phyloP scores from a whole-genome alignment of 2,113 vertebrate genomes.

The Anhinga anhinga region DNA sequence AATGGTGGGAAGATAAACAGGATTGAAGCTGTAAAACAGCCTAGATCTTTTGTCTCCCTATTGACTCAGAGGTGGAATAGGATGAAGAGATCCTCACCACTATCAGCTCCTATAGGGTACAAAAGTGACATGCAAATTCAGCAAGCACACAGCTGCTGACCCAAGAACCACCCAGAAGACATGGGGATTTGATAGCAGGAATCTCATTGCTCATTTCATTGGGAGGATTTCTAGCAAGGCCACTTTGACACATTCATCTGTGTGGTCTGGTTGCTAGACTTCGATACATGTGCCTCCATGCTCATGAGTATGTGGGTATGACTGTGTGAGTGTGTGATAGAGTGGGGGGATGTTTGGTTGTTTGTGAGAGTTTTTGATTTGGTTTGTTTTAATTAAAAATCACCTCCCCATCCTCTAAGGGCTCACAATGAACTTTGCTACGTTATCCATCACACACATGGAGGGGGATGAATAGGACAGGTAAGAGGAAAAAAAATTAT shows the following conservation, averaged over 20 bases:
- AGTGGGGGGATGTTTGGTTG: too few species aligned
- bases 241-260: background rate
- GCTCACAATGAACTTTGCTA: background rate
- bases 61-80: background rate
- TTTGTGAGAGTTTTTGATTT: background rate
- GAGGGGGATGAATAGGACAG: background rate
- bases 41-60: background rate
- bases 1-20: background rate
- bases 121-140: background rate
- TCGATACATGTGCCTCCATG: background rate
- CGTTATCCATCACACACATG: accelerated
- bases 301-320: accelerated
- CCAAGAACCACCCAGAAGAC: background rate
- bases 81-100: background rate
- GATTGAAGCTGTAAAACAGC: background rate
- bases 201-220: background rate
- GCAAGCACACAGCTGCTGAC: background rate
- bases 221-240: background rate
- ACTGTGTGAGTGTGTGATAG: background rate
- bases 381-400: background rate
- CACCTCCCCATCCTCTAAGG: background rate
- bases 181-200: background rate
- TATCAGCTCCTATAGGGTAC: background rate
- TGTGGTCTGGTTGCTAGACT: background rate
- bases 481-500: background rate